Evolutionary conservation across 2,888 invertebrate species (phyloP).

Genomic region (Biston stratarius): DNA sequence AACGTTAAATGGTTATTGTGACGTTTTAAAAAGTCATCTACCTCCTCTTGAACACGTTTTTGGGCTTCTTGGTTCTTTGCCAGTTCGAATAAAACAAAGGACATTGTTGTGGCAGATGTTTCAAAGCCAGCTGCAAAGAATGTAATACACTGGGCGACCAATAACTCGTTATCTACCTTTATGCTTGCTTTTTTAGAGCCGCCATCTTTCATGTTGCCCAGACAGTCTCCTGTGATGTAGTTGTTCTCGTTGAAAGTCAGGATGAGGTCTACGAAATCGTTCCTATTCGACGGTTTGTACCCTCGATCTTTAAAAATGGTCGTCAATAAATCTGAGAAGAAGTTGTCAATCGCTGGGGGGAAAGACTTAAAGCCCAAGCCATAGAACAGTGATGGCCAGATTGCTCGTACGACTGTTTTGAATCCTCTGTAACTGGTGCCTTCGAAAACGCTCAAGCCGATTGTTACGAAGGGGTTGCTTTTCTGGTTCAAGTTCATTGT

Average conservation of each 20-base stretch:
- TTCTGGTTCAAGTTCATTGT: constrained; percentile 52
- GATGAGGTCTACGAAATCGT: constrained; percentile 68
- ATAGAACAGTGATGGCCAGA: constrained; percentile 69
- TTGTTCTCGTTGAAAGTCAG: constrained; percentile 57
- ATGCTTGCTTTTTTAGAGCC: constrained; percentile 52
- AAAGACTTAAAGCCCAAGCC: constrained; percentile 55
- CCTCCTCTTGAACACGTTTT: constrained; percentile 53
- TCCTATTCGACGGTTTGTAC: constrained; percentile 54
- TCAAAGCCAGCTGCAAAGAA: constrained; percentile 76
- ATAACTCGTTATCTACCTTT: constrained; percentile 69
- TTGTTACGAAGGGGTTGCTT: constrained; percentile 56
- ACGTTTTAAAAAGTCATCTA: constrained; percentile 56
- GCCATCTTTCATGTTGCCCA: constrained; percentile 54
- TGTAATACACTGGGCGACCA: constrained; percentile 83
- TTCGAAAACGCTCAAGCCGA: constrained; percentile 59
- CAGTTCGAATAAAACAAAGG: constrained; percentile 59
- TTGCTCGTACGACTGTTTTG: constrained; percentile 51
- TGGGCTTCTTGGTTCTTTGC: constrained; percentile 59
- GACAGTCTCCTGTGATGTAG: constrained; percentile 58
- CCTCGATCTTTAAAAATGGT: constrained; percentile 57
- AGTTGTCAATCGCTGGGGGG: constrained; percentile 51
- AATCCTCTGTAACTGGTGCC: constrained; percentile 50
- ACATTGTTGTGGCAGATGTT: constrained; percentile 60
- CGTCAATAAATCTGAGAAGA: constrained; percentile 56
- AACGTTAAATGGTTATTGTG: constrained; percentile 55